Base-by-base conservation (phyloP, 2,888 invertebrate species). In the Epinotia demarniana region DNA sequence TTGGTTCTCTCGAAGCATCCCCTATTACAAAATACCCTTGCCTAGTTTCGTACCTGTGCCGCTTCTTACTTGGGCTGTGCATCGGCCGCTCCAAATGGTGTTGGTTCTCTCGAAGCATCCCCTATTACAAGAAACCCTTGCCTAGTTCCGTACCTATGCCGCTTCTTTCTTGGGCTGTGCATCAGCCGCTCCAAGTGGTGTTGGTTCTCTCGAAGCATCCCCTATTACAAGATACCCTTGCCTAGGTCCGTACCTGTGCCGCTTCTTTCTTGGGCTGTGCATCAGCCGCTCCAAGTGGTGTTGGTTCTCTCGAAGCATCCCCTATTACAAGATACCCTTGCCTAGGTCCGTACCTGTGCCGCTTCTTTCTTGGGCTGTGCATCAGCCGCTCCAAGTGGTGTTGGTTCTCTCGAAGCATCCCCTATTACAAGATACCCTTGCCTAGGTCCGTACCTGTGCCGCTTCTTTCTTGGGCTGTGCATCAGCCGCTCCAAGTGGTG, bases 271-370 rank as follows among this genome's bases (percentile, higher is more conserved):
- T n/a, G n/a, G n/a, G n/a, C n/a, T n/a, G n/a, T n/a, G n/a, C 89
- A 99, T 95, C 81, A 99, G 94, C 84, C 98, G 97, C 86, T 99
- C 98, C 85, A 99, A 96, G 86, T 99, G 99, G 80, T 97, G 97
- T 85, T 99, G 98, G 88, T 99, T 99, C 91, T 99, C 99, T 86
- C 97, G 96, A 76, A 99, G 93, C 49, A 98, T 95, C 89, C 3
- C 3, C 23, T 98, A 39, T 39, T 9, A 39, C 39, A 9, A 39
- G 39, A 39, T 39, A 39, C 11, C 13, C 6, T 46, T 19, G 2
- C 18, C 9, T 9, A 18, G 53, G 19, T 57, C 8, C n/a, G 9
- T 63, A 96, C 96, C 95, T 96, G 95, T 73, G 95, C 95, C 79
- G 95, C 95, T 87, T 97, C 96, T 79, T 95, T 95, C 85, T 95